phyloP scores from a whole-genome alignment of 2,797 vertebrate species.

The Sparidentex hasta region DNA sequence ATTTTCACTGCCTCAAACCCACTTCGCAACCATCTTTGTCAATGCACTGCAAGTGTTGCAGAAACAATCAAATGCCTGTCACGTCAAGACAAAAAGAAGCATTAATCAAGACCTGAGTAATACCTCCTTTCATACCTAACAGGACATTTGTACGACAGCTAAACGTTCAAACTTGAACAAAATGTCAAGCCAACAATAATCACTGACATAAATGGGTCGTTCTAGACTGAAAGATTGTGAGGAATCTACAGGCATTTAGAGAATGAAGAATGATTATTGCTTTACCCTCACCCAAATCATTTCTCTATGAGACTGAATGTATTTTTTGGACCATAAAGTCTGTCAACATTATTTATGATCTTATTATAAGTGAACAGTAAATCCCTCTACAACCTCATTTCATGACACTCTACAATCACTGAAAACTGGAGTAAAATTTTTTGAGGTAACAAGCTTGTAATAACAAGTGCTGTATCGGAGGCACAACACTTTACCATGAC shows the following conservation, averaged over 20 bases:
- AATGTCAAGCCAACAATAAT: conserved; percentile 5
- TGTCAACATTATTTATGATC: not conserved
- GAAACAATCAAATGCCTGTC: conserved; percentile 32
- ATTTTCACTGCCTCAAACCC: conserved; percentile 22
- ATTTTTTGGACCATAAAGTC: conserved; percentile 3
- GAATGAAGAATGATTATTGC: not conserved
- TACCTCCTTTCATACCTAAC: not conserved
- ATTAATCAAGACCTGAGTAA: conserved; percentile 12
- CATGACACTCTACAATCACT: not conserved
- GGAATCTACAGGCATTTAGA: not conserved
- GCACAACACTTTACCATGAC: too few species aligned
- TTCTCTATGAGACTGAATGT: conserved; percentile 3
- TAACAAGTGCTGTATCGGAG: not conserved
- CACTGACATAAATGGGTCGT: not conserved
- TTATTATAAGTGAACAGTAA: not conserved
- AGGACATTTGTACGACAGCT: not conserved
- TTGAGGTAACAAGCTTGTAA: not conserved
- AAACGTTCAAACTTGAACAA: not conserved
- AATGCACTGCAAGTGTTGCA: conserved; percentile 1
- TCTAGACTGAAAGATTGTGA: not conserved
- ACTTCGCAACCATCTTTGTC: not conserved
- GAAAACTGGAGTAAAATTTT: not conserved
- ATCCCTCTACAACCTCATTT: not conserved
- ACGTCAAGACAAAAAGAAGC: conserved; percentile 12
- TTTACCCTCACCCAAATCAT: not conserved